These are phyloP conservation scores for Cuniculus paca DNA, from an alignment of 2,797 vertebrate species.

Conservation along the genomic window DNA sequence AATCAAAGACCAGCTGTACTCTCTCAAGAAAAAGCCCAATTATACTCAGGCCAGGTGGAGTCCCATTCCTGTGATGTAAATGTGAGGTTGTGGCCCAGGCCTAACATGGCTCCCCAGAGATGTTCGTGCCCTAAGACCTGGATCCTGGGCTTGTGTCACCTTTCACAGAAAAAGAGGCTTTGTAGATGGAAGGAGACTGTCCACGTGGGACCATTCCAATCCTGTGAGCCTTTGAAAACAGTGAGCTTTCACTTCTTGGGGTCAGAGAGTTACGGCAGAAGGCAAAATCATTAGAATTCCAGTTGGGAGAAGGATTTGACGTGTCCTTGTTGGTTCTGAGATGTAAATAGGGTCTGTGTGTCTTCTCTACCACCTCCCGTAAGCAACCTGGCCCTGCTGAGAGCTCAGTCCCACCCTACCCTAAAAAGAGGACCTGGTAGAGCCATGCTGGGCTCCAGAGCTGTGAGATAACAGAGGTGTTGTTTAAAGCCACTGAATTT, in stretches of 20 bases:
- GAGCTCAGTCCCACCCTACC: not conserved
- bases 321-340: not conserved
- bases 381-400: not conserved
- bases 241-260: not conserved
- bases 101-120: not conserved
- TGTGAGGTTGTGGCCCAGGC: not conserved
- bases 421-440: not conserved
- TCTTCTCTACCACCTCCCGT: not conserved
- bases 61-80: not conserved
- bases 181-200: not conserved
- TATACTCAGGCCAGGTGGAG: not conserved
- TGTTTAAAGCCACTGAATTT: not conserved
- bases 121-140: not conserved
- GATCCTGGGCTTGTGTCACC: not conserved
- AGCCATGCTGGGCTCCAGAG: not conserved
- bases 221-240: not conserved
- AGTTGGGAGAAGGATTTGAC: not conserved
- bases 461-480: not conserved
- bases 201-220: not conserved
- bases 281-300: not conserved
- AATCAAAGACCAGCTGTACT: conserved; percentile 23
- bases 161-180: not conserved
- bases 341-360: not conserved
- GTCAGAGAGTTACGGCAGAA: not conserved
- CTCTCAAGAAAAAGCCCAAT: not conserved